A percentile compares a stretch with the other conserved stretches of the same genome.
These are phyloP conservation scores for Pithys albifrons DNA, from an alignment of 2,113 vertebrate genomes.

Conservation along the genomic window DNA sequence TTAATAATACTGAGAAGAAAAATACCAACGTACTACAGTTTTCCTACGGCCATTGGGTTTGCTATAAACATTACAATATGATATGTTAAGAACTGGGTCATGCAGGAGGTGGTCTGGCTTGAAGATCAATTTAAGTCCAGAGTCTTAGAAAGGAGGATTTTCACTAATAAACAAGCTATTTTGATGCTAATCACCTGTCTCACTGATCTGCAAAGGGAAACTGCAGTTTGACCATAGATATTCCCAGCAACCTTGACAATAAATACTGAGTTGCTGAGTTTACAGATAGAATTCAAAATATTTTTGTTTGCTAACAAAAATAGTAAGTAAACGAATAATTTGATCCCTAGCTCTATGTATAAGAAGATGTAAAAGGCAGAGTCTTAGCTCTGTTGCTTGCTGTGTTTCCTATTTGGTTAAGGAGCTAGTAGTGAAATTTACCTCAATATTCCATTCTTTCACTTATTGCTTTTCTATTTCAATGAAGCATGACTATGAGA, in stretches of 20 bases:
- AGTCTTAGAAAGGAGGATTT: not conserved
- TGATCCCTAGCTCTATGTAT: not conserved
- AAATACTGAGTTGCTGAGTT: not conserved
- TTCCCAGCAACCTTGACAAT: not conserved
- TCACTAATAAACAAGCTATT: not conserved
- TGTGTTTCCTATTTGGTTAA: not conserved
- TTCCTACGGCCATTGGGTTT: not conserved
- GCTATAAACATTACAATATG: not conserved
- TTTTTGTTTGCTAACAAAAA: conserved; percentile 13
- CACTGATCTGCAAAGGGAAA: not conserved
- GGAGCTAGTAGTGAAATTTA: not conserved
- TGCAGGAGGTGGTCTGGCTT: not conserved
- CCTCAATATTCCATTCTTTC: not conserved
- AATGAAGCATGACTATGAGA: not conserved
- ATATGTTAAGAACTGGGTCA: not conserved
- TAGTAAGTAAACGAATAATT: not conserved
- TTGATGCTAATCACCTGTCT: not conserved
- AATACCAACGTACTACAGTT: not conserved
- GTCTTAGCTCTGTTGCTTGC: not conserved
- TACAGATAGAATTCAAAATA: not conserved
- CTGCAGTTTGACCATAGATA: not conserved
- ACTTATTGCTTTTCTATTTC: not conserved
- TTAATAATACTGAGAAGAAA: not conserved
- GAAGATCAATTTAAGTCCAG: not conserved
- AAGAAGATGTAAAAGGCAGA: not conserved